A percentile compares a stretch with the other conserved stretches of the same genome.
Conservation (phyloP, 2,888 invertebrate genomes). For the Drosophila lacicola region DNA sequence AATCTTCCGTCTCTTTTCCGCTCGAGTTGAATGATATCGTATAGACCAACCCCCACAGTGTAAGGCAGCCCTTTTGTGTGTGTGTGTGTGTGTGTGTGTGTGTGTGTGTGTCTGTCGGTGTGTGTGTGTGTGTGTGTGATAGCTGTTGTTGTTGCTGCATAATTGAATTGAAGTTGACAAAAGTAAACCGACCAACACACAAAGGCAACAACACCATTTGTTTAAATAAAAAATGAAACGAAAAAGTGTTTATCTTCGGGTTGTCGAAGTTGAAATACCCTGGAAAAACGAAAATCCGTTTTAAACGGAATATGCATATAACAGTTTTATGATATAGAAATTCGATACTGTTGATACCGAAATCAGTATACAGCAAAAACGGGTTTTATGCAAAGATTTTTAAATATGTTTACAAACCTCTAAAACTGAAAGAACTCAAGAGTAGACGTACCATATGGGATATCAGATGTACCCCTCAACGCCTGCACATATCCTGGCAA, state of each 20-base stretch:
- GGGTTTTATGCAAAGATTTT: too few relatives aligned
- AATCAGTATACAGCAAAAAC: too few relatives aligned
- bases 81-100: slow-evolving; percentile 10
- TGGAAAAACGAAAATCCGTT: neutral
- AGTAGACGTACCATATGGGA: neutral
- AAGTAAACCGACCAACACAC: slow-evolving; percentile 64
- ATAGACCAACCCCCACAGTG: slow-evolving; percentile 67
- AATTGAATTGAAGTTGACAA: slow-evolving; percentile 83
- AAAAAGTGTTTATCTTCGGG: neutral
- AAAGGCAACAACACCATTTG: slow-evolving; percentile 43
- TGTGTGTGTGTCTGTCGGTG: slow-evolving; percentile 6
- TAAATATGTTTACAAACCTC: too few relatives aligned
- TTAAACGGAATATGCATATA: too few relatives aligned
- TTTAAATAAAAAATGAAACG: slow-evolving; percentile 57
- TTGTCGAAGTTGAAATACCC: slow-evolving; percentile 2
- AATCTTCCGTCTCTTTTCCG: slow-evolving; percentile 38
- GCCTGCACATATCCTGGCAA: neutral
- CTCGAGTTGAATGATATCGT: slow-evolving; percentile 6
- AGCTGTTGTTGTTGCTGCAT: slow-evolving; percentile 66
- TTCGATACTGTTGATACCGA: too few relatives aligned
- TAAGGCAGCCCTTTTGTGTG: slow-evolving; percentile 53
- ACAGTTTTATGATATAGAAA: too few relatives aligned
- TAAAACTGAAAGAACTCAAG: too few relatives aligned
- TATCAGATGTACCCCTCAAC: neutral
- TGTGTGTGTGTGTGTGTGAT: slow-evolving; percentile 12